phyloP scores from a whole-genome alignment of 2,113 vertebrate genomes.

The Cercopithecus mona region DNA sequence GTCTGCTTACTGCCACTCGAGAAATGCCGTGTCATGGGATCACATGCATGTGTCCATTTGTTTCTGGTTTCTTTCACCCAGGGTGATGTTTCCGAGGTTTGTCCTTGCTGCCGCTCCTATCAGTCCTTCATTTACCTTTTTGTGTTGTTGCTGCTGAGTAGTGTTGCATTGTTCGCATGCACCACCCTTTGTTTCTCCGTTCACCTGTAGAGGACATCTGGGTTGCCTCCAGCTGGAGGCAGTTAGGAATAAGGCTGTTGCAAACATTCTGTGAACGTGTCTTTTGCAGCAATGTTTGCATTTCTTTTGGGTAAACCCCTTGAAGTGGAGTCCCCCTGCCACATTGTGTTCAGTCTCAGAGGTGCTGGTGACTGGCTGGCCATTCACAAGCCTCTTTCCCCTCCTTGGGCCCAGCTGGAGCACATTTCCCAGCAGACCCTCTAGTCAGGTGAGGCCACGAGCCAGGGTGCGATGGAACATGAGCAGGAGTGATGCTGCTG shows the following conservation, averaged over 20 bases:
- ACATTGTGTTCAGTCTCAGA: neutral
- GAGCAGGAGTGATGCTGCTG: neutral
- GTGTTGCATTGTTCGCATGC: fast-evolving
- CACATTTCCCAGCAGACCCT: neutral
- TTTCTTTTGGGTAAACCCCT: neutral
- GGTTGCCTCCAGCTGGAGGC: neutral
- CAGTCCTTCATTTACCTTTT: fast-evolving
- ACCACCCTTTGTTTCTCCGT: neutral
- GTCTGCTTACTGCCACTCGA: neutral
- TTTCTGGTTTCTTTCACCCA: neutral
- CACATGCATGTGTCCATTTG: fast-evolving
- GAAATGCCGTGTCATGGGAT: neutral
- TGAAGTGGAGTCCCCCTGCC: neutral
- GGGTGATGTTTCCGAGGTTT: neutral
- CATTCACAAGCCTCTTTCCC: neutral
- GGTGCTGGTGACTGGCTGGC: neutral
- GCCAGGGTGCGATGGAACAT: neutral
- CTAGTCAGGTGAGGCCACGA: neutral
- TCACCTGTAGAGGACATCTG: neutral
- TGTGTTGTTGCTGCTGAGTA: too few species aligned
- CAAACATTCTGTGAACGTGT: neutral
- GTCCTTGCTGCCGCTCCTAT: fast-evolving
- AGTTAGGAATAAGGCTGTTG: neutral
- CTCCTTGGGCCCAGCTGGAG: neutral
- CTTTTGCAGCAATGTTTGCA: neutral